These are phyloP conservation scores for Garra rufa DNA, from an alignment of 2,113 vertebrate species.

Conservation along the genomic window DNA sequence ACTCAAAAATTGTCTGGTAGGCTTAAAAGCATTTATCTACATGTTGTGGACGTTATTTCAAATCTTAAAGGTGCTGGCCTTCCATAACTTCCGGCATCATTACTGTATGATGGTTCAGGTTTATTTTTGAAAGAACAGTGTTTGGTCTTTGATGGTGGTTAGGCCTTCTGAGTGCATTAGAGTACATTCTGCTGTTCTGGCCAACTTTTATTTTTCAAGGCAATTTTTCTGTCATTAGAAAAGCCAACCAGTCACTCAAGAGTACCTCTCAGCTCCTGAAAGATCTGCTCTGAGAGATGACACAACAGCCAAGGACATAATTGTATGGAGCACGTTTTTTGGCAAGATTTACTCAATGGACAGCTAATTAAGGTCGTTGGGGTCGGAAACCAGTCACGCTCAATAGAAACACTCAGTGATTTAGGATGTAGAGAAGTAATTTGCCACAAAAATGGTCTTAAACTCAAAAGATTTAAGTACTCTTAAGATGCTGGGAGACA, in stretches of 20 bases:
- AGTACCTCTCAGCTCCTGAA: slow-evolving; percentile 52
- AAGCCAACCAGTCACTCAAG: slow-evolving; percentile 39
- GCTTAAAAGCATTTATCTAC: too few species aligned
- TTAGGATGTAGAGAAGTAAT: slow-evolving; percentile 37
- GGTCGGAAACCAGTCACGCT: slow-evolving; percentile 51
- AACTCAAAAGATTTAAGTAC: slow-evolving; percentile 43
- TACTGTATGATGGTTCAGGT: neutral
- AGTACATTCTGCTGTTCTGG: slow-evolving; percentile 48
- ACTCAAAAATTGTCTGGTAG: too few species aligned
- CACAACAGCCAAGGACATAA: slow-evolving; percentile 60
- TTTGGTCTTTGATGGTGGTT: neutral
- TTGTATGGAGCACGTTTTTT: slow-evolving; percentile 62
- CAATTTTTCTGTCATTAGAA: slow-evolving; percentile 34
- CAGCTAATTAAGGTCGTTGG: slow-evolving; percentile 39
- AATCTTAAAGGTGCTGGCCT: too few species aligned
- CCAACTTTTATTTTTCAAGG: slow-evolving; percentile 12
- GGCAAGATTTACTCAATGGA: slow-evolving; percentile 57
- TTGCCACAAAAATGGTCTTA: slow-evolving; percentile 50
- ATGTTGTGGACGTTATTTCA: too few species aligned
- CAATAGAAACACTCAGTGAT: slow-evolving; percentile 26
- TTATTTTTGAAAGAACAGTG: neutral
- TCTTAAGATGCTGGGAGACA: neutral
- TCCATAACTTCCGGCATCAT: too few species aligned
- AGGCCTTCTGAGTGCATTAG: neutral
- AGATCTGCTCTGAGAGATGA: slow-evolving; percentile 53